Percentiles rank a stretch among this genome's conserved stretches.
Evolutionary conservation across 2,888 invertebrate species (phyloP).

Genomic region (Nineta flava): DNA sequence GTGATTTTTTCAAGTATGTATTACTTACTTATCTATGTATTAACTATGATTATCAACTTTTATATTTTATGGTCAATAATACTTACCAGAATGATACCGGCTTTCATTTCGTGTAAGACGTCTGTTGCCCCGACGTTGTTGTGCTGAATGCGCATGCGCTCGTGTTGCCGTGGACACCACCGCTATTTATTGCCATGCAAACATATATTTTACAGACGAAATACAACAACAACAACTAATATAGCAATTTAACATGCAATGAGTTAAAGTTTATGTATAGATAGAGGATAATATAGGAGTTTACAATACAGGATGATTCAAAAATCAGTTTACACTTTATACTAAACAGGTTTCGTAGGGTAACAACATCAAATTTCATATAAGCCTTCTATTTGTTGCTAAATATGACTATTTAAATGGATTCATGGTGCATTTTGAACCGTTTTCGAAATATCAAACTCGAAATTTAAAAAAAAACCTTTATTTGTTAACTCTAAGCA

Average conservation of each 20-base stretch:
- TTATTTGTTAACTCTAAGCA: too few relatives aligned
- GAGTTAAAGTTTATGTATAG: background rate
- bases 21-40: too few relatives aligned
- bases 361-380: too few relatives aligned
- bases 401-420: too few relatives aligned
- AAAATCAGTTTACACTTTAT: too few relatives aligned
- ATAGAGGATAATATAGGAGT: background rate
- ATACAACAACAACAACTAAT: conserved; percentile 13
- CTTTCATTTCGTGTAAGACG: conserved; percentile 87
- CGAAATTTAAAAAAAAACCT: too few relatives aligned
- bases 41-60: too few relatives aligned
- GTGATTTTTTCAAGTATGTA: too few relatives aligned
- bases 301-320: background rate
- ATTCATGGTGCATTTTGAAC: too few relatives aligned
- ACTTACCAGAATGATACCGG: conserved; percentile 90
- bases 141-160: conserved; percentile 18
- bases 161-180: conserved; percentile 17
- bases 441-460: too few relatives aligned
- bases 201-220: conserved; percentile 19
- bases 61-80: background rate
- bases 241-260: background rate
- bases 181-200: conserved; percentile 10
- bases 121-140: conserved; percentile 48
- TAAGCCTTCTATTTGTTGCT: too few relatives aligned
- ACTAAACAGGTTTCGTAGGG: too few relatives aligned